Percentiles rank a stretch among this genome's conserved stretches.
These are phyloP conservation scores for Melanostigma gelatinosum DNA, from an alignment of 2,113 vertebrate genomes.

Conservation along the genomic window DNA sequence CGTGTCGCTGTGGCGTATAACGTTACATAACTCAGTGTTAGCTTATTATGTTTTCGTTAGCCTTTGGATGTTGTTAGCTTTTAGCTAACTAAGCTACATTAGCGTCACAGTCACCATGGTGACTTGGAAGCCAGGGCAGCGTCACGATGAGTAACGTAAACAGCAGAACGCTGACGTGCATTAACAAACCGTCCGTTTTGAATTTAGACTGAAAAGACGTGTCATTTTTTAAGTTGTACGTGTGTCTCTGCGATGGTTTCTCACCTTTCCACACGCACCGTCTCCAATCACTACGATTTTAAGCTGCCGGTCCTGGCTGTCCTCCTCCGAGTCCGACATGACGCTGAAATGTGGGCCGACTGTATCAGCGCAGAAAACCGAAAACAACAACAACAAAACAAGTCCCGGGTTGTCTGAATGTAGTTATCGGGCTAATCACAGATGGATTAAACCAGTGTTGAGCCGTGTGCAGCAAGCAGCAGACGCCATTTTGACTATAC, in stretches of 20 bases:
- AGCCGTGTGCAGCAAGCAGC: constrained; percentile 58
- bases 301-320: constrained; percentile 93
- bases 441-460: constrained; percentile 69
- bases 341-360: constrained; percentile 16
- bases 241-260: constrained; percentile 42
- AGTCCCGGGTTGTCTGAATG: neutral
- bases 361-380: neutral
- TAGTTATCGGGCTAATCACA: constrained; percentile 52
- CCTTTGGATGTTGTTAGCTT: constrained; percentile 28
- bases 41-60: neutral
- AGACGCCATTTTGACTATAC: constrained; percentile 85
- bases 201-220: too few relatives aligned
- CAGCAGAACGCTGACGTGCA: neutral
- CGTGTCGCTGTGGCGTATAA: neutral
- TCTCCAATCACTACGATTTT: constrained; percentile 96
- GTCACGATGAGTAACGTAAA: constrained; percentile 14
- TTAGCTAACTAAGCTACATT: constrained; percentile 32
- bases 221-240: neutral
- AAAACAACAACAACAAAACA: neutral
- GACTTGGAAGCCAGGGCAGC: constrained; percentile 33
- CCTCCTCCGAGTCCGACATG: constrained; percentile 98
- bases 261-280: constrained; percentile 97
- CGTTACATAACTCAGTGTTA: neutral
- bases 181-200: neutral
- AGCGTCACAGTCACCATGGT: constrained; percentile 74